phyloP scores from a whole-genome alignment of 2,797 vertebrate genomes.

The Pangasius macronema region DNA sequence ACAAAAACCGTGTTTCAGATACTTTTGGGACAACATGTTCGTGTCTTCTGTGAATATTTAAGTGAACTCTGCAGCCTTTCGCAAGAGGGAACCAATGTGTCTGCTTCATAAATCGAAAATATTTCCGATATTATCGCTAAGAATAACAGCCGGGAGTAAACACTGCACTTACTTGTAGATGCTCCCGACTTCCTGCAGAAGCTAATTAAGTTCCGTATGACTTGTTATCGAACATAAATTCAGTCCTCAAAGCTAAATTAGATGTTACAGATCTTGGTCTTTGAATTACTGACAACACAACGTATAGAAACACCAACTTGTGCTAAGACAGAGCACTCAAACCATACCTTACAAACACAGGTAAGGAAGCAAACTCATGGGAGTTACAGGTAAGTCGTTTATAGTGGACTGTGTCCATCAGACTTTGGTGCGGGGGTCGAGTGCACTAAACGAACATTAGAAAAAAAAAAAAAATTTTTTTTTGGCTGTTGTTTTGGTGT shows the following conservation, averaged over 20 bases:
- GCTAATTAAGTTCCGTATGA: background rate
- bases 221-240: background rate
- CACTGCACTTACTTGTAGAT: constrained; percentile 30
- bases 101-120: background rate
- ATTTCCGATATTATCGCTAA: background rate
- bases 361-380: constrained; percentile 18
- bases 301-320: background rate
- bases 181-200: constrained; percentile 11
- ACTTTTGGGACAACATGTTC: background rate
- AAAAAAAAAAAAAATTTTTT: too few relatives aligned
- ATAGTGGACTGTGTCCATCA: too few relatives aligned
- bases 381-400: constrained; percentile 45
- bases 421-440: too few relatives aligned
- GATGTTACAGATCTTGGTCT: background rate
- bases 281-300: background rate
- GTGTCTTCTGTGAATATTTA: background rate
- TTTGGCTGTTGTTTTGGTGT: too few relatives aligned
- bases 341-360: background rate
- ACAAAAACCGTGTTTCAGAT: background rate
- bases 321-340: background rate
- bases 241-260: background rate
- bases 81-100: background rate
- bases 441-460: too few relatives aligned
- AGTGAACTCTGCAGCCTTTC: background rate
- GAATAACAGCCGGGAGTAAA: background rate